A percentile compares a stretch with the other conserved stretches of the same genome.
These are phyloP conservation scores for Dicaeum eximium DNA, from an alignment of 2,113 vertebrate species.

Conservation along the genomic window DNA sequence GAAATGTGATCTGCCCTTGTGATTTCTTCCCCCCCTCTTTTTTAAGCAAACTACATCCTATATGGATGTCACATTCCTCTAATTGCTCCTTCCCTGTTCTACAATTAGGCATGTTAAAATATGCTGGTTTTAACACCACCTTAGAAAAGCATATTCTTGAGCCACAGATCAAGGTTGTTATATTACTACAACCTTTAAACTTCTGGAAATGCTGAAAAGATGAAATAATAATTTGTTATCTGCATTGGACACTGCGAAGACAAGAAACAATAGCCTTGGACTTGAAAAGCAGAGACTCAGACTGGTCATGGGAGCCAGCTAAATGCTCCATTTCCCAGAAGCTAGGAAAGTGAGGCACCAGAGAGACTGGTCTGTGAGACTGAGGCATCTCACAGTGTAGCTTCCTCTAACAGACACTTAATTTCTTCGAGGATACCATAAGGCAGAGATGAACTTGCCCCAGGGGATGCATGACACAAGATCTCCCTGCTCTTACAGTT, in stretches of 20 bases:
- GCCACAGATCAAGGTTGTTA: neutral
- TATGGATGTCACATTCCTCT: neutral
- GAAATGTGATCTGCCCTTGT: constrained; percentile 6
- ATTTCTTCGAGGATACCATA: neutral
- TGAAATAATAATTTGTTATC: neutral
- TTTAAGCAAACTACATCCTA: neutral
- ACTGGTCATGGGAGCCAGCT: neutral
- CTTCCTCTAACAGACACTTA: neutral
- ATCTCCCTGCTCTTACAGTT: neutral
- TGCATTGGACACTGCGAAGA: rapidly evolving
- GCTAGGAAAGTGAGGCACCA: neutral
- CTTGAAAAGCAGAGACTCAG: neutral
- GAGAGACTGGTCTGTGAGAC: neutral
- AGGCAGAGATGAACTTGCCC: neutral
- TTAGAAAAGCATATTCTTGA: neutral
- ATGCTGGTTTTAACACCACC: neutral
- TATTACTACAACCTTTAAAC: neutral
- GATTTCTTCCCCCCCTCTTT: neutral
- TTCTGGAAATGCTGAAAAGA: neutral
- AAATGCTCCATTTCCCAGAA: neutral
- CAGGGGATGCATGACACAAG: rapidly evolving
- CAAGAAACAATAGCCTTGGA: neutral
- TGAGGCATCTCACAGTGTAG: neutral
- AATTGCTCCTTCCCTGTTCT: neutral
- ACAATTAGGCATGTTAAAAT: neutral